Base-by-base conservation (phyloP, 1,140 invertebrate genomes). In the Lepidurus packardi region DNA sequence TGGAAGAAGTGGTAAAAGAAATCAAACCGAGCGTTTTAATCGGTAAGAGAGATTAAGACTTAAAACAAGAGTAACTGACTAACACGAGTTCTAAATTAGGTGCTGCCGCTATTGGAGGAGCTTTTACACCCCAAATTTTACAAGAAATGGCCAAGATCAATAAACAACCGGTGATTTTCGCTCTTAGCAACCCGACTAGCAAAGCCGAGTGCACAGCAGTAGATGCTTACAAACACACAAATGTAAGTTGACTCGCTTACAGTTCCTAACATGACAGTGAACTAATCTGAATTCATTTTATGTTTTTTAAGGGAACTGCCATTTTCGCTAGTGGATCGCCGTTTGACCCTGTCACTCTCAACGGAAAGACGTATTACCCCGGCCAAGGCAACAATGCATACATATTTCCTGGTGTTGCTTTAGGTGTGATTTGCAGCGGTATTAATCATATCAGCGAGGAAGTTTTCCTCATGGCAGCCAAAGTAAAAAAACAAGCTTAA, bases 341-440 rank as follows among this genome's bases (percentile, higher is more conserved):
- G 0, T 98, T 98, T 85, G 90, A 90, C 73, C 90, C 93, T 24
- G 93, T 97, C 0, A 86, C 87, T 1, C 88, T 91, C 77, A 89
- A 92, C 53, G 93, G 92, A 7, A 92, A 93, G 84, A 91, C 90
- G 4, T 97, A 90, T 84, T 89, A 92, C 80, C 93, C 96, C 0
- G 96, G 96, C 0, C 96, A 98, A 85, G 95, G 96, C 74, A 98
- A 98, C 86, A 98, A 98, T 84, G 93, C 96, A 0, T 98, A 98
- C 85, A 97, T 98, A 80, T 98, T 98, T 86, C 96, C 96, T 1
- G 95, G 94, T 41, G 90, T 98, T 1, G 95, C 94, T 25, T 87
- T 98, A 5, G 96, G 94, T 24, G 93, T 96, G 16, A 94, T 98
- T 76, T 90, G 90, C 8, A 91, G 92, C 0, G 91, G 92, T 47